Evolutionary conservation across 1,140 invertebrate species (phyloP).

Genomic region (Anagrus nilaparvatae): DNA sequence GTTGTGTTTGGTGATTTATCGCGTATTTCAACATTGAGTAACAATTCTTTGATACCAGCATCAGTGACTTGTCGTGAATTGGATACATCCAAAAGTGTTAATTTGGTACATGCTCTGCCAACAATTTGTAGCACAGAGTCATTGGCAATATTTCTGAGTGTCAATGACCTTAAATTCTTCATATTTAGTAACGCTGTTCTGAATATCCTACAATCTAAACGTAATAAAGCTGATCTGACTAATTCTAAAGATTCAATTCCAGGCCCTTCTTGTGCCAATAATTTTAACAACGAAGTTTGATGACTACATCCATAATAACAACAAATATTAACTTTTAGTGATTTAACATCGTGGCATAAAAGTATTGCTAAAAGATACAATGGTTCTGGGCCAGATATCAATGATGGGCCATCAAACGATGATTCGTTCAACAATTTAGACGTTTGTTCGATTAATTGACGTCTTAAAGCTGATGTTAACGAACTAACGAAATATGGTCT

Average conservation of each 20-base stretch:
- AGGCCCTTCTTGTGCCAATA: slow-evolving; percentile 36
- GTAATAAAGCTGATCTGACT: slow-evolving; percentile 35
- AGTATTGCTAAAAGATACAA: slow-evolving; percentile 38
- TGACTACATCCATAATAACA: slow-evolving; percentile 46
- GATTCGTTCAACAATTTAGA: slow-evolving; percentile 33
- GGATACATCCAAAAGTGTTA: slow-evolving; percentile 39
- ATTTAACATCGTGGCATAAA: slow-evolving; percentile 37
- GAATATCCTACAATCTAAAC: slow-evolving; percentile 38
- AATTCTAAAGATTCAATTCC: slow-evolving; percentile 38
- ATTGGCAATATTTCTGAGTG: slow-evolving; percentile 39
- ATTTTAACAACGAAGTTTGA: slow-evolving; percentile 37
- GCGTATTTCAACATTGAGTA: slow-evolving; percentile 38
- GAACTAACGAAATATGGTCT: slow-evolving; percentile 38
- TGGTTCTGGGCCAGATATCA: slow-evolving; percentile 36
- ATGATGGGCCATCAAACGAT: slow-evolving; percentile 29
- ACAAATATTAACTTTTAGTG: slow-evolving; percentile 40
- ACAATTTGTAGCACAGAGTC: slow-evolving; percentile 39
- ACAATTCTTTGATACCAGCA: slow-evolving; percentile 35
- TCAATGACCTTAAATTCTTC: slow-evolving; percentile 33
- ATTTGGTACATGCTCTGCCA: slow-evolving; percentile 36
- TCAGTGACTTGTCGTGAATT: slow-evolving; percentile 43
- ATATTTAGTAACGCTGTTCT: slow-evolving; percentile 34
- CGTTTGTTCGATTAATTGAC: slow-evolving; percentile 37
- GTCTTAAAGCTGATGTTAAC: slow-evolving; percentile 32
- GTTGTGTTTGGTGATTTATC: slow-evolving; percentile 24